Base-by-base conservation (phyloP, 2,888 invertebrate genomes). In the Agrilus cyanescens region DNA sequence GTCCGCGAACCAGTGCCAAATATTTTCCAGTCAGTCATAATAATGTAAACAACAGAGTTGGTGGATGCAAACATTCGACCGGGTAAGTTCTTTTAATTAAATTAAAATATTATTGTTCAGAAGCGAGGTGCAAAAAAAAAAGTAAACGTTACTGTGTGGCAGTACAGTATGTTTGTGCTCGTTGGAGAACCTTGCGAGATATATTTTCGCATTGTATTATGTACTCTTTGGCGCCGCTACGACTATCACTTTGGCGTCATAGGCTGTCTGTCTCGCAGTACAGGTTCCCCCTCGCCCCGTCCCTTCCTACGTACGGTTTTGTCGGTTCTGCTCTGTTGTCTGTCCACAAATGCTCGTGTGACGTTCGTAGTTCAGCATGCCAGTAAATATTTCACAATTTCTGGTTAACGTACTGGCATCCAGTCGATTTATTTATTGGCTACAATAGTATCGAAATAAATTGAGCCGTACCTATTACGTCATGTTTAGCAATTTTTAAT, bases 241-340 rank as follows among this genome's bases (percentile, higher is more conserved):
- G 66, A 67, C 66, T 67, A 66, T 66, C 62, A 59, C 63, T 61
- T 62, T 67, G 67, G 66, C 67, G 66, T 67, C 67, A 67, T 63
- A 66, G 61, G 62, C 56, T 58, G 60, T 60, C 65, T 63, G 63
- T 62, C 64, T 65, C 60, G 60, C 57, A 57, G 58, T 55, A 53
- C 55, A 53, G 61, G 55, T 54, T 55, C 53, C 58, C 55, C 58
- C 52, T 44, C 54, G 51, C 53, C 59, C 60, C 58, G 56, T 60
- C 37, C 46, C 41, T 50, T 40, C 46, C 49, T 45, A 37, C 38
- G 42, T 34, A 46, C 16, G 15, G 40, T 31, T 40, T 40, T 33
- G 32, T 31, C 18, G 18, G 18, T 33, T 15, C 32, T 33, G 14
- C 33, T 15, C 32, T 33, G 14, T 18, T 33, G 32, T 36, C 34